A percentile compares a stretch with the other conserved stretches of the same genome.
These are phyloP conservation scores for Notiomystis cincta DNA, from an alignment of 2,113 vertebrate species.

Conservation along the genomic window DNA sequence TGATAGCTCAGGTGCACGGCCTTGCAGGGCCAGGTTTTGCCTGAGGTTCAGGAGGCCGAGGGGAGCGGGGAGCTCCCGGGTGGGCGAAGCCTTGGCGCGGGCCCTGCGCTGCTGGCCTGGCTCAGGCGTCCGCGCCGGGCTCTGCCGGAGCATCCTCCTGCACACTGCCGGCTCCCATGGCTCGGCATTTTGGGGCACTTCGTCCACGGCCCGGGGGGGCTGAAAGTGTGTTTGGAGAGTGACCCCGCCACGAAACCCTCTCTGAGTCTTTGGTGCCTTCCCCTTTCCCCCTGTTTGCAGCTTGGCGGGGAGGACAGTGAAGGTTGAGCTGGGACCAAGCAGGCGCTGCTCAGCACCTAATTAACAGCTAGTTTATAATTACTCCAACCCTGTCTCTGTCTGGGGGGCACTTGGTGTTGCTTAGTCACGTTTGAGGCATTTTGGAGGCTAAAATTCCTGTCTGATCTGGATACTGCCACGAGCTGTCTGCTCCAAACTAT, in stretches of 20 bases:
- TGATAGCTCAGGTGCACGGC: background rate
- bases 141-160: background rate
- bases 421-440: background rate
- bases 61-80: too few relatives aligned
- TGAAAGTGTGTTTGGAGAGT: background rate
- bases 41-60: too few relatives aligned
- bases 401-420: background rate
- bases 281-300: background rate
- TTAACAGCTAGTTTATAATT: background rate
- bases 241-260: fast-evolving
- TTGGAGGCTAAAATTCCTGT: background rate
- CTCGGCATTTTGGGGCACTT: too few relatives aligned
- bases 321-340: background rate
- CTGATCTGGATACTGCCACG: background rate
- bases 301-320: background rate
- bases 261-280: fast-evolving
- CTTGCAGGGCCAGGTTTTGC: background rate
- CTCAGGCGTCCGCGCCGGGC: background rate
- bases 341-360: background rate
- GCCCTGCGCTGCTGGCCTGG: background rate
- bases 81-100: too few relatives aligned
- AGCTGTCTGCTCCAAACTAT: background rate
- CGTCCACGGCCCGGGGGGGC: too few relatives aligned
- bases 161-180: background rate
- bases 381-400: background rate